Percentiles rank a stretch among this genome's conserved stretches.
Evolutionary conservation across 1,140 invertebrate species (phyloP).

Genomic region (Episyrphus balteatus): DNA sequence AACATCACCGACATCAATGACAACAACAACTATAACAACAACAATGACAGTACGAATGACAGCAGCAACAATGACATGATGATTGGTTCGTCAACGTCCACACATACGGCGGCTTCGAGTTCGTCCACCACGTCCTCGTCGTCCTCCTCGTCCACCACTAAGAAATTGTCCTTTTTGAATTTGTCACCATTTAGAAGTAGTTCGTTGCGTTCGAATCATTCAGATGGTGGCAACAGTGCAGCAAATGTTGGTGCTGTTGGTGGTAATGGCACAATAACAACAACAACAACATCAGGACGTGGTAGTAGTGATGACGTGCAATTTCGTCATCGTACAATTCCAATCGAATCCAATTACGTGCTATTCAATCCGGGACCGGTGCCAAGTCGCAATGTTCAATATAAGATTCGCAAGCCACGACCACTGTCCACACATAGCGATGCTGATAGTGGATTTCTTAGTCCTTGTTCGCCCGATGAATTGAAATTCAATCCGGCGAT

Average conservation of each 20-base stretch:
- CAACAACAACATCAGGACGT: background rate
- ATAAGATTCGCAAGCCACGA: constrained; percentile 30
- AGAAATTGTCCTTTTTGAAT: constrained; percentile 29
- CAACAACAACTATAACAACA: constrained; percentile 14
- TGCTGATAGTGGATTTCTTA: constrained; percentile 35
- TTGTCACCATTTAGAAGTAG: constrained; percentile 23
- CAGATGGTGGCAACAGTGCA: background rate
- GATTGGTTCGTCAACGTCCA: constrained; percentile 29
- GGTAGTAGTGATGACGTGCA: constrained; percentile 9
- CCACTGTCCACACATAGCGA: constrained; percentile 33
- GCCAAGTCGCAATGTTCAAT: constrained; percentile 33
- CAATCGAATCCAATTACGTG: constrained; percentile 34
- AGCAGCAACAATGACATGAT: constrained; percentile 4
- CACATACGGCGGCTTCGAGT: constrained; percentile 6
- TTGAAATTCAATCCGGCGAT: constrained; percentile 27
- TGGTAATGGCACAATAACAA: background rate
- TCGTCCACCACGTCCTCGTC: constrained; percentile 11
- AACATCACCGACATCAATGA: constrained; percentile 2
- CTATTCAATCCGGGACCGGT: constrained; percentile 33
- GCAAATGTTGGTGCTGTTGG: constrained; percentile 14
- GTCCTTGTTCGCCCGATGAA: constrained; percentile 33
- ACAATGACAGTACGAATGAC: constrained; percentile 20
- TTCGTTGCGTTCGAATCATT: constrained; percentile 10
- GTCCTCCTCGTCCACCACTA: constrained; percentile 12
- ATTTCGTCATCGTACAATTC: constrained; percentile 19